Evolutionary conservation across 2,888 invertebrate species (phyloP).

Genomic region (Epinotia brunnichana): DNA sequence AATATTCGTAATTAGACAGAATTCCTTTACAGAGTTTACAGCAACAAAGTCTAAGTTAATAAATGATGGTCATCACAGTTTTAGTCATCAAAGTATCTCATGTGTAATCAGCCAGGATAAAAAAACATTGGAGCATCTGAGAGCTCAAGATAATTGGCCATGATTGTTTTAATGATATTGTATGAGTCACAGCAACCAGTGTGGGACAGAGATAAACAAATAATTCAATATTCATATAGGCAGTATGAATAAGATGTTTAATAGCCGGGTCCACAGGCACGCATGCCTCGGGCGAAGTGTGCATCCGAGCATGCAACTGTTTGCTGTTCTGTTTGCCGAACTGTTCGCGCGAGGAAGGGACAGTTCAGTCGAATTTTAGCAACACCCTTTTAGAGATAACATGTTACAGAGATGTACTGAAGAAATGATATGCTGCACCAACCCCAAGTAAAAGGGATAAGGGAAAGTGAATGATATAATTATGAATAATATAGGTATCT

Average conservation of each 20-base stretch:
- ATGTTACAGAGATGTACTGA: not conserved
- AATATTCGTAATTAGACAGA: not conserved
- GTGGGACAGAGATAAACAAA: constrained; percentile 6
- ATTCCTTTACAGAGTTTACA: constrained; percentile 1
- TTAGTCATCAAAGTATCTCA: constrained; percentile 10
- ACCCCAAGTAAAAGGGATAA: not conserved
- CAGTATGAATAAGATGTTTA: too few relatives aligned
- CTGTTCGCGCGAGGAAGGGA: too few relatives aligned
- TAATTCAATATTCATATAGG: not conserved
- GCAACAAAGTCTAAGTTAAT: not conserved
- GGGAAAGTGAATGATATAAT: not conserved
- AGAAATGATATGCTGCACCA: not conserved
- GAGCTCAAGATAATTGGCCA: constrained; percentile 34
- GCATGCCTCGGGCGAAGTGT: too few relatives aligned
- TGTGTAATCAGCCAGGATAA: constrained; percentile 4
- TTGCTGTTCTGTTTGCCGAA: too few relatives aligned
- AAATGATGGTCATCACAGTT: constrained; percentile 13
- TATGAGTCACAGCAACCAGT: constrained; percentile 28
- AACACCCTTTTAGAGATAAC: not conserved
- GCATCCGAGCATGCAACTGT: too few relatives aligned
- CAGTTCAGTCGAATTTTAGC: too few relatives aligned
- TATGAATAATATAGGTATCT: not conserved
- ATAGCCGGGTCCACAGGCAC: not conserved
- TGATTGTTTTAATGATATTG: constrained; percentile 42
- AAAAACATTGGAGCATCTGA: constrained; percentile 17